These are phyloP conservation scores for Epinotia brunnichana DNA, from an alignment of 2,888 invertebrate genomes.

Conservation along the genomic window DNA sequence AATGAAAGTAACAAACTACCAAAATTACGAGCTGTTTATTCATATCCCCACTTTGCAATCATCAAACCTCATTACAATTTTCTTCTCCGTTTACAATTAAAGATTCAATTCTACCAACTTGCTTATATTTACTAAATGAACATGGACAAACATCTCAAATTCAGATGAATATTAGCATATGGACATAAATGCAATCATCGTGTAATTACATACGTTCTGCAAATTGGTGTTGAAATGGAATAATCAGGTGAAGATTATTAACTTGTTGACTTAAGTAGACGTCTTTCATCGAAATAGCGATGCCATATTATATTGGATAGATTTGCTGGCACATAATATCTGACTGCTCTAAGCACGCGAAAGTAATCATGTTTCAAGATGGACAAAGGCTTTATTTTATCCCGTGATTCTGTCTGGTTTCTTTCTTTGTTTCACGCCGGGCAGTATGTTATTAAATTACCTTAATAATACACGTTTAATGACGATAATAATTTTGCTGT, in stretches of 20 bases:
- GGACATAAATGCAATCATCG: conserved; percentile 17
- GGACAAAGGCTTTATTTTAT: too few species aligned
- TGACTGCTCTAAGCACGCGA: too few species aligned
- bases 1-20: neutral
- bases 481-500: too few species aligned
- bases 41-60: neutral
- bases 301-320: neutral
- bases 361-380: too few species aligned
- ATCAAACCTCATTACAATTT: conserved; percentile 5
- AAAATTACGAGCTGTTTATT: neutral
- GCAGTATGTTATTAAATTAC: too few species aligned
- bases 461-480: too few species aligned
- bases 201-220: conserved; percentile 18
- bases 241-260: conserved; percentile 10
- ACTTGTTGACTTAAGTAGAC: neutral
- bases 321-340: too few species aligned
- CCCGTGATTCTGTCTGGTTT: too few species aligned
- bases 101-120: neutral
- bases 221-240: conserved; percentile 30
- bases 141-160: conserved; percentile 22
- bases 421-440: too few species aligned
- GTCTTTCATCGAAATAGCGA: neutral
- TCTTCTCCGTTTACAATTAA: neutral
- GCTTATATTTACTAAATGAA: conserved; percentile 29
- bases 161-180: conserved; percentile 2